These are phyloP conservation scores for Microtus obscurus DNA, from an alignment of 2,797 vertebrate genomes.

Conservation along the genomic window DNA sequence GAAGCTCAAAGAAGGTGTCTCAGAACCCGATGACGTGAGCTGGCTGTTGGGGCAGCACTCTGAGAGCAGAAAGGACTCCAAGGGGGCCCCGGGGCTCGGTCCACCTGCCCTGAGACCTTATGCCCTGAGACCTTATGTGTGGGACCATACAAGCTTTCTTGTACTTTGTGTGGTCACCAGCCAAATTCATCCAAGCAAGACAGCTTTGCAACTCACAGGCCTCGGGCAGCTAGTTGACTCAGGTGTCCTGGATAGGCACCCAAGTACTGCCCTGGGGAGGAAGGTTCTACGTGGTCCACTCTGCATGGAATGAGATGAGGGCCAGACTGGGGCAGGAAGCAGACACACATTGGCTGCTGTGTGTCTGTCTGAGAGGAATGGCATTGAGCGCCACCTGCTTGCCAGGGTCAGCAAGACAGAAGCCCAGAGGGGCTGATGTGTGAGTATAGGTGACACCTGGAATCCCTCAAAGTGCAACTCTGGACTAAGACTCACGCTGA, in stretches of 20 bases:
- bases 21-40: neutral
- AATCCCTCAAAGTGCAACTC: too few species aligned
- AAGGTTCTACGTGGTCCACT: neutral
- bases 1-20: neutral
- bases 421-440: too few species aligned
- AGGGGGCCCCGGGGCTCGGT: too few species aligned
- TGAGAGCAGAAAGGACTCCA: too few species aligned
- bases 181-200: neutral
- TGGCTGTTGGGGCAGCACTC: neutral
- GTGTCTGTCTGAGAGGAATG: neutral
- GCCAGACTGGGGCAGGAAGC: neutral
- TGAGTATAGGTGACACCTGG: neutral
- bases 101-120: too few species aligned
- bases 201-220: neutral
- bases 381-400: neutral
- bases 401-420: neutral
- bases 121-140: too few species aligned
- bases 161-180: neutral
- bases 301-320: neutral
- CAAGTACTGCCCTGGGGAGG: neutral
- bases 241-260: neutral
- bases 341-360: neutral
- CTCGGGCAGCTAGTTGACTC: neutral
- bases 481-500: neutral
- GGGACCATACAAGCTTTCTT: neutral